Evolutionary conservation across 1,140 invertebrate species (phyloP).

Genomic region (Oscheius sp.): DNA sequence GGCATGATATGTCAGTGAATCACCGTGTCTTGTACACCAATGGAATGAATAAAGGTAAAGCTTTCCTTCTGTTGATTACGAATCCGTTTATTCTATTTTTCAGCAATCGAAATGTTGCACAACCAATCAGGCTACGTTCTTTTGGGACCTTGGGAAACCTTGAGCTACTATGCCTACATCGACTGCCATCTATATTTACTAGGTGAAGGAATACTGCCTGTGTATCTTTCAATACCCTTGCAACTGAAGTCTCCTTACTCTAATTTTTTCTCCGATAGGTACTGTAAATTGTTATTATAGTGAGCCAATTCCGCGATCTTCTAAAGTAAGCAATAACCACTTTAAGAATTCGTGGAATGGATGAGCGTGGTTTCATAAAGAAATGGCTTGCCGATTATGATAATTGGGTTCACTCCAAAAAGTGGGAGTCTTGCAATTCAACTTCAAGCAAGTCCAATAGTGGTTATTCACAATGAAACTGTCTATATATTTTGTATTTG

Average conservation of each 20-base stretch:
- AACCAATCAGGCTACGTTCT: slow-evolving; percentile 35
- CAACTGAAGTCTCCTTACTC: slow-evolving; percentile 35
- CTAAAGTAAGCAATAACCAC: neutral
- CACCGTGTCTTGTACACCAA: slow-evolving; percentile 35
- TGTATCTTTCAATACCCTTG: slow-evolving; percentile 40
- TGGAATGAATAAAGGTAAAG: slow-evolving; percentile 25
- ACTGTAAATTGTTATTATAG: too few species aligned
- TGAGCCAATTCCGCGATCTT: neutral
- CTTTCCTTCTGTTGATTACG: neutral
- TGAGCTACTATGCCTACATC: slow-evolving; percentile 31
- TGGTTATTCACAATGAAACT: too few species aligned
- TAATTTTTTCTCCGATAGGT: slow-evolving; percentile 38
- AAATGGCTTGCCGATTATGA: slow-evolving; percentile 43
- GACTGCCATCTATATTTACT: slow-evolving; percentile 38
- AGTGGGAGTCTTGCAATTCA: slow-evolving; percentile 28
- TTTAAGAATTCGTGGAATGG: slow-evolving; percentile 42
- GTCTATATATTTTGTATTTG: neutral
- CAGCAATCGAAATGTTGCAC: slow-evolving; percentile 31
- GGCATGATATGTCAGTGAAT: slow-evolving; percentile 44
- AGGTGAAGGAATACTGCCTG: slow-evolving; percentile 38
- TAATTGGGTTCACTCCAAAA: slow-evolving; percentile 25
- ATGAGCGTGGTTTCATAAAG: slow-evolving; percentile 40
- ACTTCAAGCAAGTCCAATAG: slow-evolving; percentile 5
- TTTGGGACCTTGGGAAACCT: slow-evolving; percentile 40
- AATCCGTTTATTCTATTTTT: neutral